These are phyloP conservation scores for Alectoris magna DNA, from an alignment of 2,797 vertebrate genomes.

Conservation along the genomic window DNA sequence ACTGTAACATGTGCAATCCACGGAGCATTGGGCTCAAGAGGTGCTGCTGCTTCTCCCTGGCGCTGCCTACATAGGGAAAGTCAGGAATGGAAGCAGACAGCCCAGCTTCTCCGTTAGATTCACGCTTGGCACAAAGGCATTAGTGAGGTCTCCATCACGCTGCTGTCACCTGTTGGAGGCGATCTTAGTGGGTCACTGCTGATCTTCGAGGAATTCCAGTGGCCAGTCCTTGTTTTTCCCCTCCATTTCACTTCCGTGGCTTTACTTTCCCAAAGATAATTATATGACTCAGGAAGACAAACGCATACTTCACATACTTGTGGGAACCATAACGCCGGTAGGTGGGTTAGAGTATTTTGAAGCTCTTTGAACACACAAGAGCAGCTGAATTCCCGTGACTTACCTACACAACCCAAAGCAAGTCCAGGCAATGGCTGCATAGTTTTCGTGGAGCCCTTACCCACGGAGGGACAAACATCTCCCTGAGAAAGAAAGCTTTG, in stretches of 20 bases:
- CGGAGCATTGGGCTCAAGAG: neutral
- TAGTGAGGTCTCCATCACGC: neutral
- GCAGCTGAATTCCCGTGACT: constrained; percentile 70
- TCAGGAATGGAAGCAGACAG: rapidly evolving
- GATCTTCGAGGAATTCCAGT: neutral
- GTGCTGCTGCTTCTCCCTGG: neutral
- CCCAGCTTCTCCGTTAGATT: rapidly evolving
- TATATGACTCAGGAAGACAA: constrained; percentile 53
- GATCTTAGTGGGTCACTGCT: neutral
- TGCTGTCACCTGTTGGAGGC: neutral
- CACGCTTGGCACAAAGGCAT: neutral
- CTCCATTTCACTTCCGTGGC: neutral
- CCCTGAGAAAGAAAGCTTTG: constrained; percentile 36
- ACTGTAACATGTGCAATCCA: neutral
- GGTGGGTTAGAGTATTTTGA: constrained; percentile 57
- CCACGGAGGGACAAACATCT: constrained; percentile 52
- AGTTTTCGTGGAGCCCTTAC: constrained; percentile 72
- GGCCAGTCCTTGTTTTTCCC: neutral
- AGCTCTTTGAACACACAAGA: constrained; percentile 71
- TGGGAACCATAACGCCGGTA: constrained; percentile 17
- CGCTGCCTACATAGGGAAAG: rapidly evolving
- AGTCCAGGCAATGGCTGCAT: constrained; percentile 82
- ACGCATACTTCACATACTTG: constrained; percentile 24
- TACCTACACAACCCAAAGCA: constrained; percentile 72
- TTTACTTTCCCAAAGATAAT: constrained; percentile 65